A percentile compares a stretch with the other conserved stretches of the same genome.
Conservation (phyloP, 2,797 vertebrate species). For the Parauchenoglanis punctatus region DNA sequence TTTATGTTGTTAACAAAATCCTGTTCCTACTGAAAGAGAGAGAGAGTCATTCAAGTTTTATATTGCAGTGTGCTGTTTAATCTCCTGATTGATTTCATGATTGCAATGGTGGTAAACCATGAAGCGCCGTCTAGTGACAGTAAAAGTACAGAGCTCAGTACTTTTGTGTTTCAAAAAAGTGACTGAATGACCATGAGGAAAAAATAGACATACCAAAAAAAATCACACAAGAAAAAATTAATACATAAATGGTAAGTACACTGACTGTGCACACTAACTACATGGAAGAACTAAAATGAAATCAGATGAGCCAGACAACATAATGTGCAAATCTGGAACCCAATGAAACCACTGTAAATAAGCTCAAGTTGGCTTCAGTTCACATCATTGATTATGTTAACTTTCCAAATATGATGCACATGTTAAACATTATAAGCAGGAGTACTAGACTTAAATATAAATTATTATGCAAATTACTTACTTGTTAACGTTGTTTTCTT, state of each 20-base stretch:
- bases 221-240: neutral
- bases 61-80: neutral
- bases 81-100: slow-evolving; percentile 5
- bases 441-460: neutral
- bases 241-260: neutral
- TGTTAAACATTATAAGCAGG: neutral
- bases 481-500: neutral
- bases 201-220: no score
- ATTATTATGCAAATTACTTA: neutral
- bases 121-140: neutral
- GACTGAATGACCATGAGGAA: neutral
- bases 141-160: neutral
- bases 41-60: neutral
- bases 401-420: neutral
- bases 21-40: neutral
- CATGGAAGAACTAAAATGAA: neutral
- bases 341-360: neutral
- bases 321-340: neutral
- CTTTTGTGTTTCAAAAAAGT: neutral
- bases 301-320: neutral
- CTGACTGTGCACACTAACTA: neutral
- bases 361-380: neutral
- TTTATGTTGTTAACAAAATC: neutral
- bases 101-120: neutral
- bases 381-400: neutral